A percentile compares a stretch with the other conserved stretches of the same genome.
These are phyloP conservation scores for Erpornis zantholeuca DNA, from an alignment of 2,113 vertebrate species.

Conservation along the genomic window DNA sequence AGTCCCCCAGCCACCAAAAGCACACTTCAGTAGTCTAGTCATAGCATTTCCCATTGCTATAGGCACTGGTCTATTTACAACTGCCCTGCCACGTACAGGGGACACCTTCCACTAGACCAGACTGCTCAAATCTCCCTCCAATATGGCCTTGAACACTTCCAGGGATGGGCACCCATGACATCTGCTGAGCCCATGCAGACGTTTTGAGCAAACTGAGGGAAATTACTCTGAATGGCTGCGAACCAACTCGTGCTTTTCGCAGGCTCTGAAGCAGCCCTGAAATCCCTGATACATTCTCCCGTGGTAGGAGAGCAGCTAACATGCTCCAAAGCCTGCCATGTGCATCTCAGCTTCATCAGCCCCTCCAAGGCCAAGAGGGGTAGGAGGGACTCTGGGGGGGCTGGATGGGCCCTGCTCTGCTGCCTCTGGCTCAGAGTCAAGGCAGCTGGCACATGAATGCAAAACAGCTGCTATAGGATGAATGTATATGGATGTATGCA, in stretches of 20 bases:
- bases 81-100: not conserved
- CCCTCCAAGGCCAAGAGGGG: not conserved
- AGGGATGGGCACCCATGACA: not conserved
- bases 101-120: not conserved
- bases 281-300: not conserved
- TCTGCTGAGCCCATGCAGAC: not conserved
- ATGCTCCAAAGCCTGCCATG: not conserved
- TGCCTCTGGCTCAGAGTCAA: not conserved
- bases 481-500: not conserved
- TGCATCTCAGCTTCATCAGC: not conserved
- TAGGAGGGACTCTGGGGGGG: not conserved
- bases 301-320: not conserved
- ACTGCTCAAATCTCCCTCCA: not conserved
- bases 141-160: not conserved
- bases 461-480: not conserved
- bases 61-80: not conserved
- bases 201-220: not conserved
- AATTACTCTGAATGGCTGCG: not conserved
- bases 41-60: not conserved
- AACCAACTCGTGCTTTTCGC: not conserved
- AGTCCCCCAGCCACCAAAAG: not conserved
- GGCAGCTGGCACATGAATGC: not conserved
- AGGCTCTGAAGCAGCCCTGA: not conserved
- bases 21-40: not conserved
- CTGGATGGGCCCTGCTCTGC: rapidly evolving